Evolutionary conservation across 2,113 vertebrate species (phyloP).

Genomic region (Myotis yumanensis): DNA sequence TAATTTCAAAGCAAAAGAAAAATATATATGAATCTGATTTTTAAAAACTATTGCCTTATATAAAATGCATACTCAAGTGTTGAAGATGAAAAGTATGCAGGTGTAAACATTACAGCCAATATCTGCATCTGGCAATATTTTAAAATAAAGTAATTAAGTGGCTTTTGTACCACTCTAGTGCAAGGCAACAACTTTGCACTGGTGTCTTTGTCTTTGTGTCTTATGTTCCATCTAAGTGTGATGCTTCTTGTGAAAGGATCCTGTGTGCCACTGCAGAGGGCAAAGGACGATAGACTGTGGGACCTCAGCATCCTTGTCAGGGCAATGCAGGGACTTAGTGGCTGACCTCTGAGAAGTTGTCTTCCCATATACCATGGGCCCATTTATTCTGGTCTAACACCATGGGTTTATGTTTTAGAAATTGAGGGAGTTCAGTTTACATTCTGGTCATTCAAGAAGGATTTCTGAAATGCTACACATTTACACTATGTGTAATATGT

Average conservation of each 20-base stretch:
- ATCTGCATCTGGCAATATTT: not conserved
- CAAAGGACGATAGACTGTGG: not conserved
- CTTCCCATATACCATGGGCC: not conserved
- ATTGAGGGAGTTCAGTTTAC: not conserved
- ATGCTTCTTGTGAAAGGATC: not conserved
- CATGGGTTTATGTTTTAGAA: not conserved
- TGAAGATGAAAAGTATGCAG: not conserved
- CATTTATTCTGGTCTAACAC: not conserved
- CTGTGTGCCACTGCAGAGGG: not conserved
- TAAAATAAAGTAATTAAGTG: not conserved
- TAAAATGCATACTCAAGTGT: not conserved
- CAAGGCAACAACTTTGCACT: too few species aligned
- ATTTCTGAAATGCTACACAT: not conserved
- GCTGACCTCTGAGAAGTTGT: not conserved
- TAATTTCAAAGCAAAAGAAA: constrained; percentile 9
- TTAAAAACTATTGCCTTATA: not conserved
- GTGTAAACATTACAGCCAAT: not conserved
- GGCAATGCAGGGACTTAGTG: not conserved
- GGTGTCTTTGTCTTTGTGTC: not conserved
- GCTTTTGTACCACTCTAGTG: not conserved
- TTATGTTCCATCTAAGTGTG: not conserved
- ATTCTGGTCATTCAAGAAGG: not conserved
- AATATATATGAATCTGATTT: not conserved
- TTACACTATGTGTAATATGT: not conserved
- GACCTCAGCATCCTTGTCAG: not conserved